A percentile compares a stretch with the other conserved stretches of the same genome.
These are phyloP conservation scores for Acronicta leporina DNA, from an alignment of 2,888 invertebrate genomes.

Conservation along the genomic window DNA sequence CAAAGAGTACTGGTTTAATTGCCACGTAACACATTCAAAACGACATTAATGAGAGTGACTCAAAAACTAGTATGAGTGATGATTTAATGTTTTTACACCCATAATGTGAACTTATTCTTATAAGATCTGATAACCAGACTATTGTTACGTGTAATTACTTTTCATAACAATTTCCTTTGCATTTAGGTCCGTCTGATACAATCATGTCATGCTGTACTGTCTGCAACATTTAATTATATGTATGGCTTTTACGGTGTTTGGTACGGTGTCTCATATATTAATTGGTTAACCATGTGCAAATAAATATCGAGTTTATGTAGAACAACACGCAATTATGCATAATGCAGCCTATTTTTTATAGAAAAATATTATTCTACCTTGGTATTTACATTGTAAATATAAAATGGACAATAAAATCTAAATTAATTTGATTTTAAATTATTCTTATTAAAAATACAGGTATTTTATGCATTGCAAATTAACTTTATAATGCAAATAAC, in stretches of 20 bases:
- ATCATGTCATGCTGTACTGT: constrained; percentile 21
- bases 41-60: constrained; percentile 49
- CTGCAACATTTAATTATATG: constrained; percentile 31
- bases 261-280: constrained; percentile 45
- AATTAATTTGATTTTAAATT: too few relatives aligned
- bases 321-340: constrained; percentile 36
- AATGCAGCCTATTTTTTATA: constrained; percentile 20
- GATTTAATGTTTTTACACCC: constrained; percentile 49
- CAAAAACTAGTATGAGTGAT: constrained; percentile 45
- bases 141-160: constrained; percentile 51
- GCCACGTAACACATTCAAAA: constrained; percentile 55
- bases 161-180: constrained; percentile 39
- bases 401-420: neutral
- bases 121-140: constrained; percentile 28
- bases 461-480: too few relatives aligned
- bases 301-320: constrained; percentile 38
- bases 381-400: neutral
- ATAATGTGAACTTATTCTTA: constrained; percentile 46
- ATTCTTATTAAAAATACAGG: too few relatives aligned
- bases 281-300: constrained; percentile 29
- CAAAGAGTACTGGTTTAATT: constrained; percentile 52
- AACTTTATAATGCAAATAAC: too few relatives aligned
- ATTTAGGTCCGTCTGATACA: constrained; percentile 40
- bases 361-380: constrained; percentile 16
- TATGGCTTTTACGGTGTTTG: constrained; percentile 43